Conservation (phyloP, 2,888 invertebrate genomes). For the Bombylius discolor region DNA sequence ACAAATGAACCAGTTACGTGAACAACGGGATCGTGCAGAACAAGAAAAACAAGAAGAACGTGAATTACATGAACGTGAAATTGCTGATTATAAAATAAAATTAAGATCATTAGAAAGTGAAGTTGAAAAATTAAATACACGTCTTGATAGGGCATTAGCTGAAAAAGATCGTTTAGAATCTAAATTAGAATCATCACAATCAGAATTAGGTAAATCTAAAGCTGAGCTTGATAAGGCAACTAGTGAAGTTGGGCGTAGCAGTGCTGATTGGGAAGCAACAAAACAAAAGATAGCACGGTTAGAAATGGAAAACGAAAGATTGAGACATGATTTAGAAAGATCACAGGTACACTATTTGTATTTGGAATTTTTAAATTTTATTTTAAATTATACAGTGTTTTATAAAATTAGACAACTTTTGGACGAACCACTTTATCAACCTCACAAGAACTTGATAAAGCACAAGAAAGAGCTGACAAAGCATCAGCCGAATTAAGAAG, state of each 20-base stretch:
- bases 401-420: conserved; percentile 46
- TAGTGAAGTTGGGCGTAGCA: conserved; percentile 74
- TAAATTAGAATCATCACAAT: conserved; percentile 83
- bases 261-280: conserved; percentile 52
- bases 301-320: conserved; percentile 80
- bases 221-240: conserved; percentile 86
- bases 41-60: conserved; percentile 93
- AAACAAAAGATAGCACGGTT: conserved; percentile 65
- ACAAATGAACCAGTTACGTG: conserved; percentile 82
- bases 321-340: conserved; percentile 72
- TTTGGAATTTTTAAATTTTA: no score
- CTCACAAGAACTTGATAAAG: conserved; percentile 68
- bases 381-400: background rate
- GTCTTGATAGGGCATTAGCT: conserved; percentile 76
- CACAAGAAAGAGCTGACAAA: conserved; percentile 78
- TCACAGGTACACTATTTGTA: conserved; percentile 43
- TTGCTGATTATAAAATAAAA: conserved; percentile 92
- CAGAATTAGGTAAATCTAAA: conserved; percentile 86
- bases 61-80: conserved; percentile 81
- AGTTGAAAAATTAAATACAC: conserved; percentile 74
- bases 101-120: conserved; percentile 82
- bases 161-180: conserved; percentile 86
- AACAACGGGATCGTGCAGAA: conserved; percentile 90
- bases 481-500: conserved; percentile 69
- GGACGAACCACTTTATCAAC: conserved; percentile 71